Evolutionary conservation across 2,888 invertebrate species (phyloP).

Genomic region (Andrena haemorrhoa): DNA sequence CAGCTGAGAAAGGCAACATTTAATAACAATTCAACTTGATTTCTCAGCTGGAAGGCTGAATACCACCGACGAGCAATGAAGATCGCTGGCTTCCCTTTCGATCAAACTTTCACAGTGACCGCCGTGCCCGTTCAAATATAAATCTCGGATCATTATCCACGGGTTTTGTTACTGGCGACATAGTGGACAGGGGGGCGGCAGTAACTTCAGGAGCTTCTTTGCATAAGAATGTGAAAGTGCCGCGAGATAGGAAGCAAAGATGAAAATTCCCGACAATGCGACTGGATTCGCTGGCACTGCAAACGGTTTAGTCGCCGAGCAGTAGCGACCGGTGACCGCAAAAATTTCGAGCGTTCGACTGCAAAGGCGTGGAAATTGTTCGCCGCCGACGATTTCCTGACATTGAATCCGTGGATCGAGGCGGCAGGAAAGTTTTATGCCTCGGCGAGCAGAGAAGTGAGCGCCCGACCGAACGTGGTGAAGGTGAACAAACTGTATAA

Average conservation of each 20-base stretch:
- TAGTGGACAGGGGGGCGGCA: neutral
- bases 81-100: neutral
- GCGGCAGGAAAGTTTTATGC: slow-evolving; percentile 28
- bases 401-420: slow-evolving; percentile 29
- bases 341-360: neutral
- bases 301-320: neutral
- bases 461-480: slow-evolving; percentile 5
- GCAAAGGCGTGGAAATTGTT: neutral
- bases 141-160: neutral
- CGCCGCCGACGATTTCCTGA: neutral
- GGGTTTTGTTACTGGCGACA: neutral
- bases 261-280: neutral
- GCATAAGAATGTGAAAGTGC: slow-evolving; percentile 29
- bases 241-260: neutral
- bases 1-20: too few species aligned
- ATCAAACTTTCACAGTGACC: slow-evolving; percentile 14
- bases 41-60: too few species aligned
- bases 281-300: neutral
- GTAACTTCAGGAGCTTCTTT: neutral
- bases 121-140: slow-evolving; percentile 1
- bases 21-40: too few species aligned
- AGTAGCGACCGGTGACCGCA: neutral
- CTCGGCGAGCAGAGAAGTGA: slow-evolving; percentile 13
- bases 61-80: neutral
- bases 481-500: slow-evolving; percentile 37